Evolutionary conservation across 2,113 vertebrate genomes (phyloP).

Genomic region (Caranx melampygus): DNA sequence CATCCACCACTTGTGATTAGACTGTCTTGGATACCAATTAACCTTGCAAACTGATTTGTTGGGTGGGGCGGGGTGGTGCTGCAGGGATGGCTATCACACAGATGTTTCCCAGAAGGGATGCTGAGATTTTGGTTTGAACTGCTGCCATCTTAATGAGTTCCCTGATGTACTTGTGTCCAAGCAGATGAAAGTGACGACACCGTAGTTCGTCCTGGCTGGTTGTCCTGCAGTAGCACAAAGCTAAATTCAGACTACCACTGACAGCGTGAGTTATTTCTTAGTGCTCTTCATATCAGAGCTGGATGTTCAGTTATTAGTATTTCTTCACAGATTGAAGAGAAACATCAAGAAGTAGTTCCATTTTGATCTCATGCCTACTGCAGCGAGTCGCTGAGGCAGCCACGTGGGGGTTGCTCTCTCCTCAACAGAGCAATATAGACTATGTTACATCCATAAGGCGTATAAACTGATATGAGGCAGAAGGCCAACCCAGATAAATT

Average conservation of each 20-base stretch:
- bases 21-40: slow-evolving; percentile 24
- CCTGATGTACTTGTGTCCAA: slow-evolving; percentile 39
- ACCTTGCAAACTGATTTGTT: slow-evolving; percentile 25
- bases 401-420: slow-evolving; percentile 50
- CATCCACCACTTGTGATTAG: neutral
- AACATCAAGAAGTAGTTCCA: slow-evolving; percentile 57
- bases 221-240: slow-evolving; percentile 30
- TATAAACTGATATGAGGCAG: slow-evolving; percentile 53
- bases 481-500: slow-evolving; percentile 63
- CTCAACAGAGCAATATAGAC: slow-evolving; percentile 63
- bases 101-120: slow-evolving; percentile 50
- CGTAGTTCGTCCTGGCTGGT: slow-evolving; percentile 39
- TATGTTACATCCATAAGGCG: slow-evolving; percentile 43
- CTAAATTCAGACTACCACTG: slow-evolving; percentile 41
- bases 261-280: slow-evolving; percentile 28
- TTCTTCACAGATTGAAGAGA: slow-evolving; percentile 35
- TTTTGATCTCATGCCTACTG: slow-evolving; percentile 69
- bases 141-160: slow-evolving; percentile 66
- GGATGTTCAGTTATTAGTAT: slow-evolving; percentile 56
- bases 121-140: slow-evolving; percentile 55
- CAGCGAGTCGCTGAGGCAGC: slow-evolving; percentile 17
- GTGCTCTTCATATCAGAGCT: slow-evolving; percentile 19
- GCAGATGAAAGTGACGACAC: slow-evolving; percentile 66
- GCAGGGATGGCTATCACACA: slow-evolving; percentile 14
- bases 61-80: neutral